A percentile compares a stretch with the other conserved stretches of the same genome.
These are phyloP conservation scores for Chironomus tepperi DNA, from an alignment of 1,140 invertebrate genomes.

Conservation along the genomic window DNA sequence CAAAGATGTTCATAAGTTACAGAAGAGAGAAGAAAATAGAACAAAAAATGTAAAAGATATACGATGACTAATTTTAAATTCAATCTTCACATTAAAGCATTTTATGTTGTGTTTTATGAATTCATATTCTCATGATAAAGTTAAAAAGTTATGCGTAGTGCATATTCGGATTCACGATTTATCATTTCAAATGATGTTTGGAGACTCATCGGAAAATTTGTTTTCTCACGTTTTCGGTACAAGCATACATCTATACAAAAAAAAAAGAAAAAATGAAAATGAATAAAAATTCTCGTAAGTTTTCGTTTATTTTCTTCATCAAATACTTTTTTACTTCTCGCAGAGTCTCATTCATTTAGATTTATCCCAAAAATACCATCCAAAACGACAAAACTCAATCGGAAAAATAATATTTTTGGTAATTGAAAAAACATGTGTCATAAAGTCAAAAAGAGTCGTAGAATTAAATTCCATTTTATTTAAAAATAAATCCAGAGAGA, in stretches of 20 bases:
- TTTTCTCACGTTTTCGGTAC: not conserved
- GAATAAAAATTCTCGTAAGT: not conserved
- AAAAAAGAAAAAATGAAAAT: not conserved
- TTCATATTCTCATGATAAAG: too few species aligned
- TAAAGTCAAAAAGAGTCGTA: not conserved
- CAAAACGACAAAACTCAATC: not conserved
- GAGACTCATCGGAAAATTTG: not conserved
- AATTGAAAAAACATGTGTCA: not conserved
- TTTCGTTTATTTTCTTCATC: not conserved
- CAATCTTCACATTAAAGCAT: too few species aligned
- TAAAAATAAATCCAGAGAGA: not conserved
- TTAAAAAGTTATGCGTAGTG: too few species aligned
- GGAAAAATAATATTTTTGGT: not conserved
- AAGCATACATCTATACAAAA: not conserved
- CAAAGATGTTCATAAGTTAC: too few species aligned
- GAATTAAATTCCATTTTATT: not conserved
- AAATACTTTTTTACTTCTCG: not conserved
- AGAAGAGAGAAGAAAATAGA: too few species aligned
- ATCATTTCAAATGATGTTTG: not conserved
- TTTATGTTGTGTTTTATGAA: too few species aligned
- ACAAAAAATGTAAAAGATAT: too few species aligned
- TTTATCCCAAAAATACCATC: not conserved
- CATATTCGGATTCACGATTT: too few species aligned
- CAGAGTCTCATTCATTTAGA: not conserved
- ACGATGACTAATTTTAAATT: too few species aligned